These are phyloP conservation scores for Oriolus oriolus DNA, from an alignment of 2,113 vertebrate species.

Conservation along the genomic window DNA sequence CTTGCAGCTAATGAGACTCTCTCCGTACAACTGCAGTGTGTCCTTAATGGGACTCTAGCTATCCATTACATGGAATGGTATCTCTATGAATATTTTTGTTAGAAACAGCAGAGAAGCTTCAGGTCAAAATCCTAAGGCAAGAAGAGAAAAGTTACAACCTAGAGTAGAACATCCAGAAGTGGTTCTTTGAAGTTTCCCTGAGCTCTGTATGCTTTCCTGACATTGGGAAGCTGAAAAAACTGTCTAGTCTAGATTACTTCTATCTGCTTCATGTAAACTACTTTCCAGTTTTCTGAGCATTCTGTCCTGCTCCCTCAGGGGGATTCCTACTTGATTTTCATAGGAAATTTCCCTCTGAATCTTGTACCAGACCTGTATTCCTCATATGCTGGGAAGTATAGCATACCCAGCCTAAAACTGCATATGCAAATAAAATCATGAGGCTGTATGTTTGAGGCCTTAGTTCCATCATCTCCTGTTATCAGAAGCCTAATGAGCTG, in stretches of 20 bases:
- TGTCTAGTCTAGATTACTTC: background rate
- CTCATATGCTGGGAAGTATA: background rate
- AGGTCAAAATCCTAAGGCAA: background rate
- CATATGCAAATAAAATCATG: background rate
- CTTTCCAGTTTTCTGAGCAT: background rate
- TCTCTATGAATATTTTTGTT: background rate
- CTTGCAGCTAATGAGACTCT: background rate
- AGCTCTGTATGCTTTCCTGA: background rate
- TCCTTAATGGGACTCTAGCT: background rate
- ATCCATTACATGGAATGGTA: background rate
- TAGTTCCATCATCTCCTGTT: background rate
- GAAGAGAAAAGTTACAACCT: background rate
- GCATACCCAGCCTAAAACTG: background rate
- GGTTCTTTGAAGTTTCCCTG: background rate
- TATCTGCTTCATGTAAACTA: conserved; percentile 5
- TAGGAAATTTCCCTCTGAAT: background rate
- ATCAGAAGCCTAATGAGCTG: conserved; percentile 21
- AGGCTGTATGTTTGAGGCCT: background rate
- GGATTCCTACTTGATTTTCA: background rate
- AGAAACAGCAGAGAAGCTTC: background rate
- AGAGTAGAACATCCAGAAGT: background rate
- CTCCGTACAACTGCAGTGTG: background rate
- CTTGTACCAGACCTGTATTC: background rate
- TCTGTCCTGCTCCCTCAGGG: background rate
- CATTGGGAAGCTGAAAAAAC: background rate